phyloP scores from a whole-genome alignment of 2,113 vertebrate genomes.

The Poicephalus meyeri region DNA sequence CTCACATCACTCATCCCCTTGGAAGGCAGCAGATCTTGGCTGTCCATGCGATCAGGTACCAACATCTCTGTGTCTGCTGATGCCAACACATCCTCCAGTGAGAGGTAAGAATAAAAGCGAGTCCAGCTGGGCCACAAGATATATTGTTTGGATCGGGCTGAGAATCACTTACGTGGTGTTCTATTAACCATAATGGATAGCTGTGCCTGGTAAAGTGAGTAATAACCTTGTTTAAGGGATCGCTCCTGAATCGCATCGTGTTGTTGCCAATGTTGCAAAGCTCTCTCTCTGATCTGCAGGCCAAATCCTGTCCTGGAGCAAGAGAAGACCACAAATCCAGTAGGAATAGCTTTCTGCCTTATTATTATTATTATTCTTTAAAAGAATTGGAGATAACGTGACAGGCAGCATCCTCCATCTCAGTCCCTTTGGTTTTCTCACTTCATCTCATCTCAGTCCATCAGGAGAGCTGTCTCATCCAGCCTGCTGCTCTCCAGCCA shows the following conservation, averaged over 20 bases:
- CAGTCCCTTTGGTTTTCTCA: background rate
- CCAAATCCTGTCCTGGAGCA: slow-evolving; percentile 27
- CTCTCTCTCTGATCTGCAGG: background rate
- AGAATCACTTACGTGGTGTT: slow-evolving; percentile 57
- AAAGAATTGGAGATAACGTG: background rate
- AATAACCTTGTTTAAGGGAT: slow-evolving; percentile 54
- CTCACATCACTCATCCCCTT: background rate
- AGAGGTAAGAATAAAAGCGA: slow-evolving; percentile 2
- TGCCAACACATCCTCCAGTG: background rate
- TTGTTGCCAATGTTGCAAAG: slow-evolving; percentile 35
- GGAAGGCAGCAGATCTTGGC: background rate
- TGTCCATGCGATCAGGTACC: background rate
- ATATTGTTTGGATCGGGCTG: slow-evolving; percentile 34
- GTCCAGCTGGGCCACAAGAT: slow-evolving; percentile 19
- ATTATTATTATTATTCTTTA: background rate
- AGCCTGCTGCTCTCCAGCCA: background rate
- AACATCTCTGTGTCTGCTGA: background rate
- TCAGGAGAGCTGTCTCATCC: background rate
- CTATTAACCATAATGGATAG: slow-evolving; percentile 69
- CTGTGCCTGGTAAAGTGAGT: slow-evolving; percentile 49
- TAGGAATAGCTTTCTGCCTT: background rate
- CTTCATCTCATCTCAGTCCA: background rate
- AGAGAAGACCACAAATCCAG: background rate
- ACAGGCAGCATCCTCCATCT: background rate
- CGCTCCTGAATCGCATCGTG: background rate